Evolutionary conservation across 1,140 invertebrate genomes (phyloP).

Genomic region (Leptopilina clavipes): DNA sequence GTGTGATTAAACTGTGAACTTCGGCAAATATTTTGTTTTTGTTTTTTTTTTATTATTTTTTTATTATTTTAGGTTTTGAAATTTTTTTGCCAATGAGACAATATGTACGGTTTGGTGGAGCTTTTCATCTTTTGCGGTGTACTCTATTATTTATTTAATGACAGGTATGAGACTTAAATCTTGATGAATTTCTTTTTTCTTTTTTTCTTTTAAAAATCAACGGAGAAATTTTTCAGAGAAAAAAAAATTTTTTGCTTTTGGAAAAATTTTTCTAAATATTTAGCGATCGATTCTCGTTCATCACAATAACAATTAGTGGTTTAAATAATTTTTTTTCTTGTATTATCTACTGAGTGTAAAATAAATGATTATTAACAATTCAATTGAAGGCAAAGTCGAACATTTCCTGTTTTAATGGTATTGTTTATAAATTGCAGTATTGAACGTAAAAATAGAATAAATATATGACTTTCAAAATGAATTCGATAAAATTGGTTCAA

Average conservation of each 20-base stretch:
- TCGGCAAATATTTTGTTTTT: not conserved
- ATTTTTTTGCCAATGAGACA: not conserved
- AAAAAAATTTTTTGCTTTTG: not conserved
- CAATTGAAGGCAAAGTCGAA: not conserved
- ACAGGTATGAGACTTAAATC: conserved; percentile 61
- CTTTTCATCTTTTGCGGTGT: conserved; percentile 71
- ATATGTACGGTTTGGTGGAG: conserved; percentile 70
- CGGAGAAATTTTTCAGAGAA: no score
- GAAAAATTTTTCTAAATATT: no score
- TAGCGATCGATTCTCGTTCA: no score
- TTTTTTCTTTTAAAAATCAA: no score
- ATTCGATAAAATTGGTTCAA: not conserved
- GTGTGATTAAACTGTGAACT: not conserved
- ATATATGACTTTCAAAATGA: not conserved
- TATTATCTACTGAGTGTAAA: no score
- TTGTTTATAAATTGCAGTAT: not conserved
- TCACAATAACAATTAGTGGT: no score
- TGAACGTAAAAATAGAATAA: conserved; percentile 3
- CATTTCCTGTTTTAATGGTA: not conserved
- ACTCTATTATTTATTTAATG: conserved; percentile 70
- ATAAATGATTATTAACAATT: no score
- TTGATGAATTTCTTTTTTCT: not conserved
- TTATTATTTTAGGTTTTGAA: not conserved
- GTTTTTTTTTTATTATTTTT: conserved; percentile 6
- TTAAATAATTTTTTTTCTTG: no score